phyloP scores from a whole-genome alignment of 2,797 vertebrate genomes.

The Lacerta bilineata region DNA sequence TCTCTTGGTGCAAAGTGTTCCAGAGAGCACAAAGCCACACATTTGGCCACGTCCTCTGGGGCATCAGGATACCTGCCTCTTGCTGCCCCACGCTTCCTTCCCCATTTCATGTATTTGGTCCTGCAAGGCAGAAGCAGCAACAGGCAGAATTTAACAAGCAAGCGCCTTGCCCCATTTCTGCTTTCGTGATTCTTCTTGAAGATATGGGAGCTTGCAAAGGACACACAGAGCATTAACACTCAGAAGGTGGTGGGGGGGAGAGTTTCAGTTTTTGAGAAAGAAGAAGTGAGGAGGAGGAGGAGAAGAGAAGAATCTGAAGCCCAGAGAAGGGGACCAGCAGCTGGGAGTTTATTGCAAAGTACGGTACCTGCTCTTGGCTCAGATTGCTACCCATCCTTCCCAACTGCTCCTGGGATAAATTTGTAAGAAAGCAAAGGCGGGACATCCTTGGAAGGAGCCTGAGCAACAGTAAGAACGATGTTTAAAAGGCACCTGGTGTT shows the following conservation, averaged over 20 bases:
- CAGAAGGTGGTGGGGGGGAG: too few relatives aligned
- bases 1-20: neutral
- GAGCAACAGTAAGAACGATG: constrained; percentile 39
- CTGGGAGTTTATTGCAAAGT: rapidly evolving
- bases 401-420: neutral
- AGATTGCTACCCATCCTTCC: neutral
- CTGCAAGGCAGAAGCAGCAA: constrained; percentile 30
- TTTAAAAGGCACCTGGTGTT: constrained; percentile 75
- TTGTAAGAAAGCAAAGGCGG: neutral
- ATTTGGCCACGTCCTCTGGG: neutral
- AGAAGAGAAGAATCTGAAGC: neutral
- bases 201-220: neutral
- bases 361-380: neutral
- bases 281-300: too few relatives aligned
- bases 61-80: neutral
- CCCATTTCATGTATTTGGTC: neutral
- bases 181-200: constrained; percentile 51
- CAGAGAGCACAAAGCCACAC: constrained; percentile 9
- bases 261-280: neutral
- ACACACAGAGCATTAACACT: neutral
- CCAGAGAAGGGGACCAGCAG: neutral
- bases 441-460: neutral
- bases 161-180: neutral
- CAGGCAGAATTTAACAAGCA: neutral
- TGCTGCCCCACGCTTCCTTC: neutral